Evolutionary conservation across 2,113 vertebrate species (phyloP).

Genomic region (Sciurus niger): DNA sequence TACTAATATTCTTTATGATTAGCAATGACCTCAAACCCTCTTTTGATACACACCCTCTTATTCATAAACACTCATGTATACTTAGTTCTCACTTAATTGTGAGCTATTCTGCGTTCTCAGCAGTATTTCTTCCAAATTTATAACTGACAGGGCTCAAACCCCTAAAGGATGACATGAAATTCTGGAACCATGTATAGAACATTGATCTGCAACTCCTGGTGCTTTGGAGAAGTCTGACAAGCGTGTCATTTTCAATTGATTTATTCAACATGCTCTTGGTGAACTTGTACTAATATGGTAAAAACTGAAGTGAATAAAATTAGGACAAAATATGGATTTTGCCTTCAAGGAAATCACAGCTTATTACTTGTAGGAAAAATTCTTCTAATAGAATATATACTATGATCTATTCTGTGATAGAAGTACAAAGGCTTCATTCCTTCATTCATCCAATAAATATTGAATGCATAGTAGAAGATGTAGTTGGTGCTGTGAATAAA

Average conservation of each 20-base stretch:
- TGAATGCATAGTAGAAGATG: not conserved
- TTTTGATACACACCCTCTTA: not conserved
- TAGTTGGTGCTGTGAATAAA: not conserved
- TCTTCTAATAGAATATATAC: not conserved
- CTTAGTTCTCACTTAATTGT: not conserved
- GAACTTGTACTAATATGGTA: not conserved
- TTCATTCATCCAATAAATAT: not conserved
- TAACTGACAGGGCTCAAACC: not conserved
- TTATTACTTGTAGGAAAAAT: conserved; percentile 6
- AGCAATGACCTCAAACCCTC: not conserved
- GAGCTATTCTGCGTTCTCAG: not conserved
- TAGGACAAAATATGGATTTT: not conserved
- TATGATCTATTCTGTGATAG: not conserved
- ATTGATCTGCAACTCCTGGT: not conserved
- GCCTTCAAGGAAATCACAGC: not conserved
- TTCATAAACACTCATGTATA: not conserved
- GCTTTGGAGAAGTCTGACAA: not conserved
- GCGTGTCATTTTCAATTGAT: not conserved
- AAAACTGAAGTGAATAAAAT: conserved; percentile 7
- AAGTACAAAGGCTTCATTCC: not conserved
- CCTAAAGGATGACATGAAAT: not conserved
- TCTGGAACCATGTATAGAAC: not conserved
- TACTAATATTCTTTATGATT: not conserved
- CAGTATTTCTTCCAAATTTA: conserved; percentile 24
- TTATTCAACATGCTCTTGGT: not conserved